Base-by-base conservation (phyloP, 2,797 vertebrate species). In the Coregonus sp. region DNA sequence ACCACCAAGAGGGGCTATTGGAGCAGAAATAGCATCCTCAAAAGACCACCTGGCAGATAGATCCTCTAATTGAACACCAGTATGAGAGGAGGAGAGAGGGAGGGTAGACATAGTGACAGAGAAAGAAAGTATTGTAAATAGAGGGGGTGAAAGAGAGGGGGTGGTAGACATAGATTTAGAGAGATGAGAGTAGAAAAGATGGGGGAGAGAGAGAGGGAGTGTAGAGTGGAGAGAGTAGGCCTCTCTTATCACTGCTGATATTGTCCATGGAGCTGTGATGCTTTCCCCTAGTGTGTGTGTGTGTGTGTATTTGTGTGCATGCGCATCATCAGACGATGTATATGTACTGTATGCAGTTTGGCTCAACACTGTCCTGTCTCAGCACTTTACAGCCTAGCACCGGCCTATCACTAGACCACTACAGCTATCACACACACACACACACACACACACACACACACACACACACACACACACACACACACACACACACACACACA, bases 1-100 rank as follows among this genome's bases (percentile, higher is more conserved):
- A 51, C 83, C 90, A 90, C 88, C 61, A 15, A 85, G 84, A 80
- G 87, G 87, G 79, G 85, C 79, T 77, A 77, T 69, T 63, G 33
- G 59, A 63, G 20, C 20, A 63, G 59, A 63, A 25, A 63, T 12
- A 63, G 20, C 18, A 56, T 5, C 40, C 9, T 47, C 40, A 47
- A 11, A 47, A 11, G 40, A 47, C 9, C 9, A 11, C 9, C 2
- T 47, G 40, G 40, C 40, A 47, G 9, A 47, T 47, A 47, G 40
- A 47, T 56, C 4, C 16, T 18, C 5, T 56, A 16, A 56, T n/a
- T 56, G 18, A 18, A 56, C 4, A 56, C 40, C 40, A 56, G 52
- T 6, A 59, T 59, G 56, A 59, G 2, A 59, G 18, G 56, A 52
- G 12, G 14, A 52, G 51, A 18, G 54, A 61, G 54, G 54, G 59